Percentiles rank a stretch among this genome's conserved stretches.
Conservation (phyloP, 2,113 vertebrate genomes). For the Coryphaenoides rupestris region DNA sequence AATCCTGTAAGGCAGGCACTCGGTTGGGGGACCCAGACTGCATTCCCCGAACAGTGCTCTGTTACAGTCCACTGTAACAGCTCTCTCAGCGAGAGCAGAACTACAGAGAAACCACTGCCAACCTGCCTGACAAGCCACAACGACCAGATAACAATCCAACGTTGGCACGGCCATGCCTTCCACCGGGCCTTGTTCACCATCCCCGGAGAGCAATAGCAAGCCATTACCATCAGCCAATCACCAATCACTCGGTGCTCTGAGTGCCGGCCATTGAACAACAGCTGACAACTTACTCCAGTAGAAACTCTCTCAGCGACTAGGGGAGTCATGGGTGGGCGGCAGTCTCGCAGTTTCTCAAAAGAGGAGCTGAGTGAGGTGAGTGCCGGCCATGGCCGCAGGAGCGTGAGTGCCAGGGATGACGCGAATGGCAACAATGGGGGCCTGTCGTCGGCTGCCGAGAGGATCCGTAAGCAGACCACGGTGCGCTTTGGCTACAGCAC, state of each 20-base stretch:
- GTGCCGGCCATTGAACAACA: conserved; percentile 11
- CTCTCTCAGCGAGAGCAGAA: conserved; percentile 13
- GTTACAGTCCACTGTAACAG: conserved; percentile 28
- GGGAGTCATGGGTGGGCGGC: conserved; percentile 71
- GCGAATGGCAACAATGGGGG: conserved; percentile 39
- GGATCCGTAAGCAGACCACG: conserved; percentile 59
- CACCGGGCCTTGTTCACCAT: conserved; percentile 14
- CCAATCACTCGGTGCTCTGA: not conserved
- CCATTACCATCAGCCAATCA: not conserved
- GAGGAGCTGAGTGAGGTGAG: conserved; percentile 57
- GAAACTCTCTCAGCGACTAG: not conserved
- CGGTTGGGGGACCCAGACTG: conserved; percentile 45
- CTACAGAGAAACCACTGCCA: conserved; percentile 4
- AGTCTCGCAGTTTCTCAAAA: conserved; percentile 61
- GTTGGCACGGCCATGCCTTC: conserved; percentile 19
- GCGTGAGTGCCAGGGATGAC: conserved; percentile 40
- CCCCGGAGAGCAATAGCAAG: conserved; percentile 27
- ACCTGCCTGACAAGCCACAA: conserved; percentile 7
- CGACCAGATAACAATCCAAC: not conserved
- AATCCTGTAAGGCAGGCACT: conserved; percentile 68
- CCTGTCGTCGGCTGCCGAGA: conserved; percentile 63
- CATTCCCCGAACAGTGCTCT: conserved; percentile 18
- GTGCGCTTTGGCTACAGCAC: conserved; percentile 77
- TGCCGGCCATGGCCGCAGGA: conserved; percentile 42
- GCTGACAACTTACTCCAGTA: conserved; percentile 12